phyloP scores from a whole-genome alignment of 2,113 vertebrate genomes.

The Mobula birostris region DNA sequence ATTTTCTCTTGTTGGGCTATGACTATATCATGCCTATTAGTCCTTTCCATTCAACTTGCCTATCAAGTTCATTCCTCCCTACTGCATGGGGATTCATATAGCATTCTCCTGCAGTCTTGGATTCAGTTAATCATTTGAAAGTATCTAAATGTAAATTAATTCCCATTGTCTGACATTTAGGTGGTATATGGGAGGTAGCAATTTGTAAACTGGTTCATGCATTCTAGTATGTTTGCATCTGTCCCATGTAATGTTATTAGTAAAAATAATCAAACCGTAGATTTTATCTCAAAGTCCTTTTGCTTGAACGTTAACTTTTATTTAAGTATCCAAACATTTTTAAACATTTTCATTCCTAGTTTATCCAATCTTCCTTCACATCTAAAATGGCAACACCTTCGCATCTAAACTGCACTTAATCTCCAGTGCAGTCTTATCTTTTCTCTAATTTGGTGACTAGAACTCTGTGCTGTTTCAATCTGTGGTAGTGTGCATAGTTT shows the following conservation, averaged over 20 bases:
- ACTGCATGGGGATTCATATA: background rate
- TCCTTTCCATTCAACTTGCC: background rate
- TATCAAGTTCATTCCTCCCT: background rate
- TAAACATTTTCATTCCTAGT: no score
- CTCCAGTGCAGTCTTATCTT: no score
- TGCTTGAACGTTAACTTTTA: no score
- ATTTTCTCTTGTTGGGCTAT: background rate
- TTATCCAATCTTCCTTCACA: no score
- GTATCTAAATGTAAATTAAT: background rate
- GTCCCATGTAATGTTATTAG: background rate
- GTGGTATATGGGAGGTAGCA: background rate
- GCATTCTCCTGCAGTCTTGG: background rate
- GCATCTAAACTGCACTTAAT: no score
- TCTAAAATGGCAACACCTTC: no score
- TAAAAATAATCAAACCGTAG: background rate
- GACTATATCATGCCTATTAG: background rate
- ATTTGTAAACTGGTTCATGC: background rate
- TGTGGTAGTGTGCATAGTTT: no score
- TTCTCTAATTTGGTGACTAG: no score
- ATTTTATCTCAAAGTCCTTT: background rate
- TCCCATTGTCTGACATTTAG: background rate
- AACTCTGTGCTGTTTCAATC: no score
- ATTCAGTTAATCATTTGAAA: background rate
- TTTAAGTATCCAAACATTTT: no score
- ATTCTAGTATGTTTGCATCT: no score